Evolutionary conservation across 1,140 invertebrate species (phyloP).

Genomic region (Temnothorax longispinosus): DNA sequence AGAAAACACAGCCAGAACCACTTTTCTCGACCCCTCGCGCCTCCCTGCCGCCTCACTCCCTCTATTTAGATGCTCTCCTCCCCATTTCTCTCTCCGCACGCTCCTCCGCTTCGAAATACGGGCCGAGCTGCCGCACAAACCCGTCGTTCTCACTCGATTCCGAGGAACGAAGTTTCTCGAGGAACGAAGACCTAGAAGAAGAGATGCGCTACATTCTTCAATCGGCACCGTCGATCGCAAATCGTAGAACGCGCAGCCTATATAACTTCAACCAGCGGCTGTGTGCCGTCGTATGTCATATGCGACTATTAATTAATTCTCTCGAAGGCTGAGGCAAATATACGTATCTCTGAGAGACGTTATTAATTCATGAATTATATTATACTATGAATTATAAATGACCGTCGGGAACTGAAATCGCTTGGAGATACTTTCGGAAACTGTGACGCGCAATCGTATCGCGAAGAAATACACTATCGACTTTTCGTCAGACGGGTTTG

Average conservation of each 20-base stretch:
- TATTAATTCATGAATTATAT: background rate
- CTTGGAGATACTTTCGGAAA: background rate
- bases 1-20: slow-evolving; percentile 27
- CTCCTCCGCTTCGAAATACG: slow-evolving; percentile 16
- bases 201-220: slow-evolving; percentile 5
- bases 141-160: background rate
- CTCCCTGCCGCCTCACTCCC: background rate
- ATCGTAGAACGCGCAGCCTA: background rate
- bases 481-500: background rate
- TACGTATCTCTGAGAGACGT: background rate
- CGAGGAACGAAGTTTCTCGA: slow-evolving; percentile 47
- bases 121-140: background rate
- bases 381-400: slow-evolving; percentile 20
- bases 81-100: background rate
- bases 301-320: slow-evolving; percentile 5
- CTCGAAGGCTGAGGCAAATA: background rate
- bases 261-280: background rate
- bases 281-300: background rate
- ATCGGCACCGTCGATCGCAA: slow-evolving; percentile 14
- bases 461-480: background rate
- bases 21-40: slow-evolving; percentile 10
- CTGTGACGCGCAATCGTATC: background rate
- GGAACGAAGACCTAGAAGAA: background rate
- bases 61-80: slow-evolving; percentile 5
- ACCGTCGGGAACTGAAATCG: background rate